Percentiles rank a stretch among this genome's conserved stretches.
phyloP scores from a whole-genome alignment of 2,113 vertebrate genomes.

The Otus sunia region DNA sequence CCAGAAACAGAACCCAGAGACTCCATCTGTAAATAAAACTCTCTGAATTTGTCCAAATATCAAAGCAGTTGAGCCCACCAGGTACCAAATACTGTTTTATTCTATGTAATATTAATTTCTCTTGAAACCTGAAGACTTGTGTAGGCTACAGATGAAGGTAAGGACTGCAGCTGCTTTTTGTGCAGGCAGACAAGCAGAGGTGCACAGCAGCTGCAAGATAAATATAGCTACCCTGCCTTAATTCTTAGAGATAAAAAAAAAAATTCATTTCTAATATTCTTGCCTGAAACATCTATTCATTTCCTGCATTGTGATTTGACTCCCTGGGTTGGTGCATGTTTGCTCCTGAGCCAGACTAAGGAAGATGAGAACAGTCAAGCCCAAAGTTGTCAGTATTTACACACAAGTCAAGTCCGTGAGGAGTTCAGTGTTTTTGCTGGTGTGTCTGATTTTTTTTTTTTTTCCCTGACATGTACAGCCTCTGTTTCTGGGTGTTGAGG shows the following conservation, averaged over 20 bases:
- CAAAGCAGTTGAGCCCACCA: not conserved
- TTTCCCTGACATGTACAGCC: not conserved
- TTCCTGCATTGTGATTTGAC: not conserved
- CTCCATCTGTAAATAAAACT: not conserved
- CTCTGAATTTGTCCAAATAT: not conserved
- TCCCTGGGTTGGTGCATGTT: not conserved
- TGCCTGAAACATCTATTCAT: not conserved
- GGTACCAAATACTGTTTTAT: not conserved
- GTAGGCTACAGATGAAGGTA: not conserved
- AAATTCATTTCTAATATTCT: not conserved
- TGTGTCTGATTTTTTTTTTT: not conserved
- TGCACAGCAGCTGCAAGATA: not conserved
- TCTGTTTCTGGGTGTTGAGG: constrained; percentile 38
- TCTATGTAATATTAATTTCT: not conserved
- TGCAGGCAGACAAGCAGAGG: not conserved
- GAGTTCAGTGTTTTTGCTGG: not conserved
- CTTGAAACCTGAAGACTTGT: not conserved
- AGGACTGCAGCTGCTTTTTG: not conserved
- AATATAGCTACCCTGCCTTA: not conserved
- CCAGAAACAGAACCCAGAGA: not conserved
- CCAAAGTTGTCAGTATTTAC: not conserved
- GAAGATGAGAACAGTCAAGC: not conserved
- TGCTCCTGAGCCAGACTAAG: not conserved
- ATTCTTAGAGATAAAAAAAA: not conserved
- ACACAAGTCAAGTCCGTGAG: not conserved